Evolutionary conservation across 1,140 invertebrate species (phyloP), one percentile per base, ranked within the genome.

Genomic region (Semibalanus balanoides): DNA sequence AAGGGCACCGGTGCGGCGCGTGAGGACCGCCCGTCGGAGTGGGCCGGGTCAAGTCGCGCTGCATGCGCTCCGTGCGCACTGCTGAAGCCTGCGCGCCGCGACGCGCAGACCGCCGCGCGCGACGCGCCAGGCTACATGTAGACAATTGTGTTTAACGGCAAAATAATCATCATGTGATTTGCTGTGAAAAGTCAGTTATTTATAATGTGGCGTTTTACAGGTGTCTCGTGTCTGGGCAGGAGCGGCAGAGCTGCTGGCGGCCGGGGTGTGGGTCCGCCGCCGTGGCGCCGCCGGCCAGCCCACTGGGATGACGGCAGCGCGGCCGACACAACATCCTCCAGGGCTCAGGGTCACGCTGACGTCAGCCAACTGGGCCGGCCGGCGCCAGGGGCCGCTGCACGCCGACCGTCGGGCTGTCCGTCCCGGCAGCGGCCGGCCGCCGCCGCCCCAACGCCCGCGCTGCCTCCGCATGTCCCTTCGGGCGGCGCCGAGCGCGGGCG

Each of bases 101-200:
- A 5, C 17, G 35, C 35, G 5, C 35, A 17, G 5, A 5, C 22
- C 22, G 51, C 22, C 35, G 51, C 51, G 51, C 51, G 51, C 51
- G 14, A 25, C 14, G 51, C 51, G 51, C 51, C 51, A 40, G 14
- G 22, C 51, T 64, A 64, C 51, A 64, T 64, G 51, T 64, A 64
- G 51, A 64, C 51, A 14, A 64, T 64, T 64, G 51, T 64, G 51
- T 64, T 64, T 64, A 64, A 64, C 51, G 51, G 51, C 51, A 64
- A 64, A 64, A 64, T 64, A 64, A 64, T 64, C 51, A 64, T 64
- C 51, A 64, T 25, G 51, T 64, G 51, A 64, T 64, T 64, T 64
- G 51, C 51, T 64, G 51, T 64, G 51, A 64, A 64, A 64, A 64
- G 51, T 64, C 11, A 64, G 51, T 64, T 64, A 64, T 64, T 64